A percentile compares a stretch with the other conserved stretches of the same genome.
phyloP scores from a whole-genome alignment of 2,888 invertebrate species.

The Monopis laevigella region DNA sequence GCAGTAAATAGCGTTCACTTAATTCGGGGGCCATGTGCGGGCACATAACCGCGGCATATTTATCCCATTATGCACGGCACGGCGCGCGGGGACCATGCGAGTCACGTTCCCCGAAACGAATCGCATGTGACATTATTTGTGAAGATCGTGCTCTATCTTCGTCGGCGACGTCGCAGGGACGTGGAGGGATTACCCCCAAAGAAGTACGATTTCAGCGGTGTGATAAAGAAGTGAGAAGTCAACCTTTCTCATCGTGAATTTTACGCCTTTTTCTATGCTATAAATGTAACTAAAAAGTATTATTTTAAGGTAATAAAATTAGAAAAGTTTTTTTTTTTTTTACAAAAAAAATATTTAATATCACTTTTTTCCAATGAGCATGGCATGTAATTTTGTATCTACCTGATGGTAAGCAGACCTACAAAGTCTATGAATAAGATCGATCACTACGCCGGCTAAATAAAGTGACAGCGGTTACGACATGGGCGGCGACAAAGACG shows the following conservation, averaged over 20 bases:
- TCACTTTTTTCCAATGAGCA: no score
- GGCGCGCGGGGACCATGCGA: slow-evolving; percentile 56
- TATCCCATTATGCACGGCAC: slow-evolving; percentile 59
- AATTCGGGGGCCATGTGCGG: slow-evolving; percentile 62
- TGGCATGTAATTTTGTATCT: no score
- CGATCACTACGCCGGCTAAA: no score
- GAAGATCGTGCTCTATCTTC: slow-evolving; percentile 69
- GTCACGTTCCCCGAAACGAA: slow-evolving; percentile 66
- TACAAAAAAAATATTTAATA: no score
- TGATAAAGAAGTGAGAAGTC: slow-evolving; percentile 61
- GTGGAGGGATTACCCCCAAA: slow-evolving; percentile 67
- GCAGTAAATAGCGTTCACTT: slow-evolving; percentile 59
- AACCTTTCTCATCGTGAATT: slow-evolving; percentile 6
- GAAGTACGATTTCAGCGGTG: slow-evolving; percentile 64
- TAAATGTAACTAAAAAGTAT: no score
- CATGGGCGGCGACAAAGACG: no score
- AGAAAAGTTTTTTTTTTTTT: no score
- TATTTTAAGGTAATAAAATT: no score
- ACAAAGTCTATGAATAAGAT: no score
- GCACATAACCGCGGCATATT: slow-evolving; percentile 63
- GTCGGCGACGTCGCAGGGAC: slow-evolving; percentile 62
- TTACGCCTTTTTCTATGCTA: no score
- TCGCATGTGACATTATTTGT: slow-evolving; percentile 69
- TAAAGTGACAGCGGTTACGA: no score
- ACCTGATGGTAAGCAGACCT: no score